Evolutionary conservation across 2,113 vertebrate genomes (phyloP), one percentile per base, ranked within the genome.

Genomic region (Tylochromis polylepis): DNA sequence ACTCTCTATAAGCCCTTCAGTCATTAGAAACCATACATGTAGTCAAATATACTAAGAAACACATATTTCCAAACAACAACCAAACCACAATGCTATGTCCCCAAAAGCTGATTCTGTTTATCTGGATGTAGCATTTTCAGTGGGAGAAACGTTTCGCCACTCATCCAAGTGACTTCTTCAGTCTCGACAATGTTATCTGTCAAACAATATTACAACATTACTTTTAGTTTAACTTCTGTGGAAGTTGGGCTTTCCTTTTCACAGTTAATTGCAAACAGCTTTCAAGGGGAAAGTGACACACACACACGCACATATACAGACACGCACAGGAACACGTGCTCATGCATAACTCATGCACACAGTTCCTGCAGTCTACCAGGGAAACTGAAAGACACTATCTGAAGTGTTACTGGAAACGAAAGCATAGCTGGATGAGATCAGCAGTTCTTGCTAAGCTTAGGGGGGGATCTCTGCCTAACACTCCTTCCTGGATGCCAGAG

Each of bases 401-500:
- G 11, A 8, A 84, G 87, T 46, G 82, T 94, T 93, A 88, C 94
- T 91, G 94, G 94, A 94, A 95, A 91, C 70, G 81, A 90, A 88
- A 87, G 90, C 78, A 62, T 57, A 22, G 86, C 90, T 83, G 92
- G 65, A 92, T 94, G 94, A 94, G 91, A 87, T 94, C 93, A 94
- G 92, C 94, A 93, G 85, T 94, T 94, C 92, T 91, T 84, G 79
- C 93, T 81, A 55, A 81, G 91, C 91, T 88, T 82, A 62, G 82
- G 24, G 57, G 79, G 84, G 77, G 81, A 88, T 90, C 82, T 90
- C 77, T 81, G 84, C 59, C 77, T 49, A 79, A 92, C 91, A 80
- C 90, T 88, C 31, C 80, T 94, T 95, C 94, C 94, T 93, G 94
- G 92, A 94, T 93, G 91, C 90, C 85, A 51, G 89, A 86, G 84